Evolutionary conservation across 1,140 invertebrate genomes (phyloP), one percentile per base, ranked within the genome.

Genomic region (Leptopilina clavipes): DNA sequence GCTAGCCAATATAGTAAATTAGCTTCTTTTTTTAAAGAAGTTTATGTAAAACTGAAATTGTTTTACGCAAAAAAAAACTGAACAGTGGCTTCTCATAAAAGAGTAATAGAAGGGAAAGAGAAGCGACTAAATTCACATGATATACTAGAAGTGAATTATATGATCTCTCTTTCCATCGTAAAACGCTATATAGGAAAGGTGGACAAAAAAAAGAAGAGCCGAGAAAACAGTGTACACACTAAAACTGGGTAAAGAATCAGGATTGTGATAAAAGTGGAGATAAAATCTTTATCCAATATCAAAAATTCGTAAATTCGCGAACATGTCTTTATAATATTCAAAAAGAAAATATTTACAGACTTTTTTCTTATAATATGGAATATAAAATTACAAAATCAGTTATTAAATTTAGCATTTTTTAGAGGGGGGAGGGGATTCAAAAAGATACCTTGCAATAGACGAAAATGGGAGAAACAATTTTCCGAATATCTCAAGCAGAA

Each of bases 61-160:
- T 52, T 52, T 52, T 52, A 7, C 3, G 48, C 48, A 52, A 52
- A 52, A 40, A 40, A 40, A 40, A 52, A 52, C 14, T n/a, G 48
- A 52, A 52, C n/a, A 52, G 48, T 52, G 48, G 48, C 48, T n/a
- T 52, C 48, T 52, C 48, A 52, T 52, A 52, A 52, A 52, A 52
- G 48, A 17, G 48, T 52, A 17, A n/a, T 52, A n/a, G 48, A 52
- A 52, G 48, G 14, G n/a, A 52, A 52, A 52, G 48, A 52, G 48
- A 52, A 52, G 14, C 48, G 48, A 52, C 48, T 52, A 52, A 52
- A 52, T 52, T 52, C 48, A 8, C 48, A 52, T 52, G 48, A 52
- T 52, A 17, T n/a, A 17, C 48, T 52, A 52, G 48, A 52, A 17
- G 48, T 52, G n/a, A 52, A 52, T 52, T 52, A 52, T 52, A 52